These are phyloP conservation scores for Prionailurus bengalensis DNA, from an alignment of 2,113 vertebrate species.

Conservation along the genomic window DNA sequence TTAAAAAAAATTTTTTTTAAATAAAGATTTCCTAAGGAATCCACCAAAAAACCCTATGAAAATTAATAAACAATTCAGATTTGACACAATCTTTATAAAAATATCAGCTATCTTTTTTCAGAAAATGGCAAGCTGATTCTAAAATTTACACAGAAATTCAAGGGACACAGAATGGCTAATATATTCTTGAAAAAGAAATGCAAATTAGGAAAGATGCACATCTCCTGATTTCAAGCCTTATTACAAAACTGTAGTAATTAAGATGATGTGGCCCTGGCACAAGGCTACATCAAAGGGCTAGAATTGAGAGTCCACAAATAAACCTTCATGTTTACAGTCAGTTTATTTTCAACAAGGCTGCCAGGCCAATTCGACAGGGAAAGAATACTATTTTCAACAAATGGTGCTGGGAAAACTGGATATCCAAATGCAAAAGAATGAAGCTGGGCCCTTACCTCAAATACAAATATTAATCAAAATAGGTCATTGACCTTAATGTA, in stretches of 20 bases:
- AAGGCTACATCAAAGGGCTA: background rate
- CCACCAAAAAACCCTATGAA: background rate
- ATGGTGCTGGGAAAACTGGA: background rate
- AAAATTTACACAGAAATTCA: background rate
- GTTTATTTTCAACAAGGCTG: background rate
- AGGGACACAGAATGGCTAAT: background rate
- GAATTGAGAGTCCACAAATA: background rate
- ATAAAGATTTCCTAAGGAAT: background rate
- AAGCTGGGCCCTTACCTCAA: background rate
- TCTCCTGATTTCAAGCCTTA: background rate
- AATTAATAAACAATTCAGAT: background rate
- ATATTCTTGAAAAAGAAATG: conserved; percentile 1
- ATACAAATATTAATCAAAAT: background rate
- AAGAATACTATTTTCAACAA: background rate
- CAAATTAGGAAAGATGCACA: background rate
- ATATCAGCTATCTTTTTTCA: background rate
- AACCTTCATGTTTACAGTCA: background rate
- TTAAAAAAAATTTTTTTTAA: too few species aligned
- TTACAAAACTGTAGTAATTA: background rate
- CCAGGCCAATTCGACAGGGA: background rate
- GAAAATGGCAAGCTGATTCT: background rate
- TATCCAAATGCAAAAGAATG: background rate
- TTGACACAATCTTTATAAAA: background rate
- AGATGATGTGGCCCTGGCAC: background rate
- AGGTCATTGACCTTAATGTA: background rate